Evolutionary conservation across 2,797 vertebrate genomes (phyloP).

Genomic region (Propithecus perrieri): DNA sequence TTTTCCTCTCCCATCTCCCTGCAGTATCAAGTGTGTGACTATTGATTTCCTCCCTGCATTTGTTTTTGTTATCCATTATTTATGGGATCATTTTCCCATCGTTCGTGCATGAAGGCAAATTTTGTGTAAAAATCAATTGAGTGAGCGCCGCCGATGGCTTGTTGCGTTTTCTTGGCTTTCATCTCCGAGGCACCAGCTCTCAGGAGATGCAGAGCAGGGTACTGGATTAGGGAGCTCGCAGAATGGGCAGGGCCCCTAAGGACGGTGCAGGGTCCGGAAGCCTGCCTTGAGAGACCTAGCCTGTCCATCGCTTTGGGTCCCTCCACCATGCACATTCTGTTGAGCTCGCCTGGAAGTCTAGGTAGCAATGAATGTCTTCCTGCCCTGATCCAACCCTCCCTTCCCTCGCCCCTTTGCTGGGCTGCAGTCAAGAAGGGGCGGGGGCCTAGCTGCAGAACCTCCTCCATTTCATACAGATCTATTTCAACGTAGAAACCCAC

Average conservation of each 20-base stretch:
- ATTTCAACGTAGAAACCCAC: background rate
- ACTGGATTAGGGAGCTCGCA: constrained; percentile 70
- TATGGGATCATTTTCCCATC: constrained; percentile 88
- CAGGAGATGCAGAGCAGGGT: constrained; percentile 72
- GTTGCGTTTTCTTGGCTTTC: constrained; percentile 85
- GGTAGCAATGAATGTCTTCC: background rate
- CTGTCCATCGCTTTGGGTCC: background rate
- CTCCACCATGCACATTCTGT: rapidly evolving
- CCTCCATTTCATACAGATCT: background rate
- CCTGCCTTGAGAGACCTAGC: background rate
- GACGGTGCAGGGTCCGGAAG: constrained; percentile 51
- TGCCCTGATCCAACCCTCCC: background rate
- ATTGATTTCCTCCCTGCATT: constrained; percentile 87
- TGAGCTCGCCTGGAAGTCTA: background rate
- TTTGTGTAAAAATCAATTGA: constrained; percentile 91
- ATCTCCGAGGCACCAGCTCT: constrained; percentile 79
- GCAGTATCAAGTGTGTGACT: constrained; percentile 82
- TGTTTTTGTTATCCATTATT: constrained; percentile 90
- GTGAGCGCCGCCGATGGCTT: constrained; percentile 82
- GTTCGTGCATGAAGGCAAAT: constrained; percentile 86
- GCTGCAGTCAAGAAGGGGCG: background rate
- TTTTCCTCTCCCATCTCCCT: constrained; percentile 74
- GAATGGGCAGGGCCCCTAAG: constrained; percentile 44
- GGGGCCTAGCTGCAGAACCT: background rate
- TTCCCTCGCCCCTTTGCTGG: background rate